Base-by-base conservation (phyloP, 1,140 invertebrate species). In the Dreissena rostriformis region DNA sequence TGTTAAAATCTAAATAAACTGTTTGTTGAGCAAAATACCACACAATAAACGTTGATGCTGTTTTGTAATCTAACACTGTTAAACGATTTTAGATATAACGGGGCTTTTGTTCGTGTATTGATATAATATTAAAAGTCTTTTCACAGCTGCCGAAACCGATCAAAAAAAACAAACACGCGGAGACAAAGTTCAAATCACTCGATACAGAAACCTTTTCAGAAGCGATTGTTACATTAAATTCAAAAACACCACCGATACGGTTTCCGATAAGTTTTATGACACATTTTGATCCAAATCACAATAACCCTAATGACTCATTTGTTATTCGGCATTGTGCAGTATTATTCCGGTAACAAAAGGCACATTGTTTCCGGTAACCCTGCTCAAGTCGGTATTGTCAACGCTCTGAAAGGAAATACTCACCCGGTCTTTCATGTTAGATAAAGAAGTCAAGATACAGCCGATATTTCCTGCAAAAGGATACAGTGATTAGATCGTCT, bases 1-100 rank as follows among this genome's bases (percentile, higher is more conserved):
- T 82, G 71, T 82, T 82, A 71, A 63, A 66, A 61, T 67, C 74
- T 82, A 82, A 82, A 82, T 82, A 82, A 75, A 82, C 55, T 82
- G 80, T 82, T 82, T 82, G 80, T 82, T 75, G 57, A 82, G 75
- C 75, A 82, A 82, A 82, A 55, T 57, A 22, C 19, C 57, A 67
- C 74, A 71, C 74, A 82, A 74, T 55, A 67, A 74, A 67, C 65
- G 39, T 52, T 82, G 72, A 82, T 82, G 80, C 49, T 82, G 52
- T 82, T 82, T 82, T 10, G 80, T 73, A 82, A 82, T 82, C 71
- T 82, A 67, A 82, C 71, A 53, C 80, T 75, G 68, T 75, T 75
- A 74, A 75, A 75, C 80, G 80, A 82, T 82, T 82, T 66, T 55
- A 66, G 72, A 82, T 75, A 82, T 67, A 74, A 82, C 26, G 17